Base-by-base conservation (phyloP, 2,113 vertebrate species). In the Chloebia gouldiae region DNA sequence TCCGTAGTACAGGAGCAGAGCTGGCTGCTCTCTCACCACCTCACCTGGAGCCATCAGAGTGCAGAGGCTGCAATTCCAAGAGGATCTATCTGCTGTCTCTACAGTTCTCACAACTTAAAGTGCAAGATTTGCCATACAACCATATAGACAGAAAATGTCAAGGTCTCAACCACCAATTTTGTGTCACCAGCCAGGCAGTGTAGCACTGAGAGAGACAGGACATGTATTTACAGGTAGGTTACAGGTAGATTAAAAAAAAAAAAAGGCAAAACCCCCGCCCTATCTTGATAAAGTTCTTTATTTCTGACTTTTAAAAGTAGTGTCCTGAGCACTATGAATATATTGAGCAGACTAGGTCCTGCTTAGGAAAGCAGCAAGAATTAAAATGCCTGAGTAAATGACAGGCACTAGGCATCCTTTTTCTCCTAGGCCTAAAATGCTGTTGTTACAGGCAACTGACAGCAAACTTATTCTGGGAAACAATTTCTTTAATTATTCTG, bases 331-430 rank as follows among this genome's bases (percentile, higher is more conserved):
- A 51, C 20, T 60, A 45, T n/a, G 39, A 72, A 53, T 45, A 44
- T 37, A 7, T 10, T 50, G 35, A 86, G 50, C 35, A 80, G 40
- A 14, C 12, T 33, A 65, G 15, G 8, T 80, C 68, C 42, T 88
- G 39, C 28, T 77, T 69, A 59, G 68, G 59, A 82, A 88, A 85
- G 37, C 65, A 80, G 23, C 25, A 69, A 28, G 63, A 40, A 86
- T 90, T 92, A 80, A 95, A 94, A 90, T 63, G 17, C 23, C 63
- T 50, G 25, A 70, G 13, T 40, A 85, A 85, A n/a, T 59, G 75
- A 69, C 31, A 73, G 30, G 28, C 53, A 54, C 12, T 27, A 72
- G 90, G 16, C 18, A 90, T 27, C 6, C 45, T 90, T 79, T 75
- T 80, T 25, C 37, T 92, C 15, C 40, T 73, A 30, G 31, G 37